Conservation (phyloP, 2,888 invertebrate genomes). For the Muschampia plurimacula region DNA sequence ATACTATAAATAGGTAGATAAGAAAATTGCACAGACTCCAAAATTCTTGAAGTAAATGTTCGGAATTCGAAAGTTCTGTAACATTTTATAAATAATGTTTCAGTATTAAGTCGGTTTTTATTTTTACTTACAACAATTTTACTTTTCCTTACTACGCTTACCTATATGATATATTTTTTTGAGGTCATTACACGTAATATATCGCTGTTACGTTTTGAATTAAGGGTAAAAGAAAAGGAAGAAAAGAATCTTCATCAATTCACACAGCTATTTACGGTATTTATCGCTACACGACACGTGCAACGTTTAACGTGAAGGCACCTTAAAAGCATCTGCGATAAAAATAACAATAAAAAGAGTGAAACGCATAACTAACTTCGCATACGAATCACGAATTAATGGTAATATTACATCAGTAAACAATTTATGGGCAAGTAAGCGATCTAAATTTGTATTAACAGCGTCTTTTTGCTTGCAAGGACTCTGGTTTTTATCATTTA, state of each 20-base stretch:
- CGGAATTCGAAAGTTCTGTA: no score
- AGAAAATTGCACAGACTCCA: no score
- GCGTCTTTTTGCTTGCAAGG: neutral
- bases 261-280: conserved; percentile 1
- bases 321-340: neutral
- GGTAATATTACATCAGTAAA: conserved; percentile 7
- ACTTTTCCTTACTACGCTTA: no score
- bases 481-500: neutral
- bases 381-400: conserved; percentile 32
- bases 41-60: no score
- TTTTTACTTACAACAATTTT: no score
- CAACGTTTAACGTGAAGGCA: neutral
- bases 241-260: neutral
- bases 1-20: no score
- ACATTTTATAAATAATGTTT: no score
- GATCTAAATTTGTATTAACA: conserved; percentile 15
- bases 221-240: neutral
- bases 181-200: no score
- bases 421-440: neutral
- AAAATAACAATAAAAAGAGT: conserved; percentile 9
- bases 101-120: no score
- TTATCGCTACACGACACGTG: conserved; percentile 1
- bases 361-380: conserved; percentile 1
- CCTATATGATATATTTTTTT: no score
- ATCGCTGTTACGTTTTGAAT: no score